phyloP scores from a whole-genome alignment of 2,888 invertebrate species.

The Drosophila prolongata region DNA sequence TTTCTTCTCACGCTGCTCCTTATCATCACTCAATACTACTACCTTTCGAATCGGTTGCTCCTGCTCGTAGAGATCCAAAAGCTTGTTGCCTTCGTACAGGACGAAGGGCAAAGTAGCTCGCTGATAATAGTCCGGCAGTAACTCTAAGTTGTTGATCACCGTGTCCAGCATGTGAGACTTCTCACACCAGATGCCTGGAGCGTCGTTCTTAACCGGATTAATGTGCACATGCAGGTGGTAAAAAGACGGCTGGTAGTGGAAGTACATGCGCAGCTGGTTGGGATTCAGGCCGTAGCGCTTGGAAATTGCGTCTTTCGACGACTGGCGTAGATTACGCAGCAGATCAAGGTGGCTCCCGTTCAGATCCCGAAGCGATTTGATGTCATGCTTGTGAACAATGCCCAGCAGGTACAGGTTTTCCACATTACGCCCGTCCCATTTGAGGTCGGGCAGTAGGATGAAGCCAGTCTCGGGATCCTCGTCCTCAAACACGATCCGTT shows the following conservation, averaged over 20 bases:
- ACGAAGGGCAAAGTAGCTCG: slow-evolving; percentile 92
- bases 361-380: slow-evolving; percentile 95
- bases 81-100: slow-evolving; percentile 90
- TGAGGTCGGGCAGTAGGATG: slow-evolving; percentile 95
- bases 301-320: slow-evolving; percentile 90
- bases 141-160: slow-evolving; percentile 95
- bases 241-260: slow-evolving; percentile 98
- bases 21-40: not conserved
- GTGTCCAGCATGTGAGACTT: slow-evolving; percentile 94
- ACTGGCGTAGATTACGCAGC: slow-evolving; percentile 92
- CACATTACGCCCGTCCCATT: slow-evolving; percentile 94
- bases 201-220: slow-evolving; percentile 91
- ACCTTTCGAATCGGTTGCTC: slow-evolving; percentile 45
- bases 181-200: slow-evolving; percentile 93
- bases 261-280: slow-evolving; percentile 91
- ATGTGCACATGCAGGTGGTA: slow-evolving; percentile 98
- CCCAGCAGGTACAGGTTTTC: slow-evolving; percentile 94
- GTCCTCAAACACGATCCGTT: slow-evolving; percentile 94
- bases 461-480: slow-evolving; percentile 91
- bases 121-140: slow-evolving; percentile 93
- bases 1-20: not conserved
- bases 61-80: slow-evolving; percentile 87
- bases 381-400: slow-evolving; percentile 89
- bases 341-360: slow-evolving; percentile 91
- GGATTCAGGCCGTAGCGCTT: slow-evolving; percentile 90